Evolutionary conservation across 1,140 invertebrate genomes (phyloP).

Genomic region (Conopomorpha cramerella): DNA sequence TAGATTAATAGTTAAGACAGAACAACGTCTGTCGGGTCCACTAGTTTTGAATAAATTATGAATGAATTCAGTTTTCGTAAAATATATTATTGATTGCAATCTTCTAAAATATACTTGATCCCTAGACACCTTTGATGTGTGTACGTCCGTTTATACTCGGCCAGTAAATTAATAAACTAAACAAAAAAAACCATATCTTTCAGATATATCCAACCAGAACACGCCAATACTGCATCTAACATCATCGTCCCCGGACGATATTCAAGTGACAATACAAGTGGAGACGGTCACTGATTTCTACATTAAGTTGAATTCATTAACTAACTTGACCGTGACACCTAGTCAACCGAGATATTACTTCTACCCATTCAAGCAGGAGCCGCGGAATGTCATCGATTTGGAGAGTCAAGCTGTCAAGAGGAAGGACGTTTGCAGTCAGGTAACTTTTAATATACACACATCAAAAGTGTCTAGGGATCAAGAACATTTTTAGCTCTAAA

Average conservation of each 20-base stretch:
- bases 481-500: too few species aligned
- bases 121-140: too few species aligned
- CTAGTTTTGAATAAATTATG: too few species aligned
- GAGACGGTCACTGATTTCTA: conserved; percentile 62
- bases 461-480: too few species aligned
- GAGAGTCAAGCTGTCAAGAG: conserved; percentile 16
- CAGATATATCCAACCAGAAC: conserved; percentile 28
- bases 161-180: background rate
- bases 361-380: conserved; percentile 39
- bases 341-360: conserved; percentile 56
- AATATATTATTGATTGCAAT: too few species aligned
- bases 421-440: conserved; percentile 25
- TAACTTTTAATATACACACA: too few species aligned
- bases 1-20: too few species aligned
- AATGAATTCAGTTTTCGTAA: too few species aligned
- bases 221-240: conserved; percentile 65
- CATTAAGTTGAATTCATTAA: conserved; percentile 44
- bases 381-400: conserved; percentile 21
- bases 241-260: conserved; percentile 56
- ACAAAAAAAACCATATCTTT: background rate
- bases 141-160: background rate
- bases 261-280: conserved; percentile 60
- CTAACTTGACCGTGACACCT: conserved; percentile 44
- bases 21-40: too few species aligned
- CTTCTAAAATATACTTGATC: too few species aligned